Evolutionary conservation across 1,140 invertebrate species (phyloP).

Genomic region (Drosophila serrata): DNA sequence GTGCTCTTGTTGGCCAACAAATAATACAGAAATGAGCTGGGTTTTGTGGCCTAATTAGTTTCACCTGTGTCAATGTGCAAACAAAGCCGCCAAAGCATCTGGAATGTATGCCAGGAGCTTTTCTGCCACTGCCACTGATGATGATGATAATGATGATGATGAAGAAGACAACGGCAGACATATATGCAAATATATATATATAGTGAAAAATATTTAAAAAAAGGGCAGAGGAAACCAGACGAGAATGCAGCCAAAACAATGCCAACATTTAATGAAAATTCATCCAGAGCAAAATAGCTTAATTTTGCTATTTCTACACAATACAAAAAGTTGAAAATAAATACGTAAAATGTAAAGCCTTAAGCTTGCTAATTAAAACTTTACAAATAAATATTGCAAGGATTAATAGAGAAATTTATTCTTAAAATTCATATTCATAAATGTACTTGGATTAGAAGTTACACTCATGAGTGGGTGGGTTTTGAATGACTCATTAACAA

Average conservation of each 20-base stretch:
- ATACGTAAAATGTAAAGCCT: not conserved
- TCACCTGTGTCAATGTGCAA: conserved; percentile 83
- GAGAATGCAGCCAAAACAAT: conserved; percentile 24
- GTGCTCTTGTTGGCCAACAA: conserved; percentile 77
- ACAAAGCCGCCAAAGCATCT: conserved; percentile 64
- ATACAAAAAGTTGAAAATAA: not conserved
- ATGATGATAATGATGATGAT: conserved; percentile 5
- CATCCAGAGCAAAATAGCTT: conserved; percentile 1
- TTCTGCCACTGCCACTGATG: not conserved
- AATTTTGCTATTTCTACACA: conserved; percentile 1
- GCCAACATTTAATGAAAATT: conserved; percentile 44
- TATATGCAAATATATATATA: conserved; percentile 10
- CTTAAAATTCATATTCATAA: not conserved
- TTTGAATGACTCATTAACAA: conserved; percentile 9
- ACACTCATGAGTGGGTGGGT: not conserved
- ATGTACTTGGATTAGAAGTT: not conserved
- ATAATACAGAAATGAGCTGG: conserved; percentile 82
- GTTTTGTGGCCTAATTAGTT: conserved; percentile 84
- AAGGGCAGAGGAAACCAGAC: conserved; percentile 18
- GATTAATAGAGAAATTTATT: not conserved
- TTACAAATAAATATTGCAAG: not conserved
- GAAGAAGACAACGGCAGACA: conserved; percentile 34
- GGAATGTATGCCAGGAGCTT: conserved; percentile 58
- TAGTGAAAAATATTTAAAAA: conserved; percentile 16
- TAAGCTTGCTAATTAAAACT: not conserved